Percentiles rank a stretch among this genome's conserved stretches.
Conservation (phyloP, 2,888 invertebrate genomes). For the Conchocele bisecta region DNA sequence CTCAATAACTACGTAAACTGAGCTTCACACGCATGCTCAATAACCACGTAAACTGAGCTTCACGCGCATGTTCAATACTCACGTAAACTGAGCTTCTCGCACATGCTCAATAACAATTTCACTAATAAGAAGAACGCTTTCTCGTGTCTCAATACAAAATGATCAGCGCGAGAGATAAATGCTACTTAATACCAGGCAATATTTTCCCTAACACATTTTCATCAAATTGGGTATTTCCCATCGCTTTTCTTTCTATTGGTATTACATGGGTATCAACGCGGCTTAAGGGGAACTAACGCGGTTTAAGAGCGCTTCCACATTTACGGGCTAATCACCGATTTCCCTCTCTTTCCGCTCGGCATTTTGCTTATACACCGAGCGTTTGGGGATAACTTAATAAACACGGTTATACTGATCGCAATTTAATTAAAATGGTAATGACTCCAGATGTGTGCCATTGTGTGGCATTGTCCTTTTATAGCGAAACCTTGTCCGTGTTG, state of each 20-base stretch:
- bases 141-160: no score
- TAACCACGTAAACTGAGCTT: no score
- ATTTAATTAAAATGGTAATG: conserved; percentile 66
- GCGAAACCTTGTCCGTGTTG: conserved; percentile 19
- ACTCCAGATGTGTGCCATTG: conserved; percentile 54
- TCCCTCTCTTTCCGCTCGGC: conserved; percentile 29
- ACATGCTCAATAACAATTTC: no score
- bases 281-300: conserved; percentile 43
- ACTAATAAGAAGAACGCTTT: no score
- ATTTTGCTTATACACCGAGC: no score
- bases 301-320: conserved; percentile 51
- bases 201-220: conserved; percentile 41
- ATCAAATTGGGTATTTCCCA: conserved; percentile 50
- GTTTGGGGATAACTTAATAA: conserved; percentile 64
- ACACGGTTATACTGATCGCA: conserved; percentile 55
- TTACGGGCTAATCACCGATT: conserved; percentile 56
- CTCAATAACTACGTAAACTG: no score
- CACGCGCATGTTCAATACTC: no score
- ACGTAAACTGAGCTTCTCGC: no score
- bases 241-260: conserved; percentile 46
- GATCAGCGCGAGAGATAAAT: conserved; percentile 58
- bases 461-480: conserved; percentile 51
- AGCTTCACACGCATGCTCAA: no score
- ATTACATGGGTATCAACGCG: conserved; percentile 48
- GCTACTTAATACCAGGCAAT: conserved; percentile 54